phyloP scores from a whole-genome alignment of 2,113 vertebrate genomes.

The Apodemus speciosus region DNA sequence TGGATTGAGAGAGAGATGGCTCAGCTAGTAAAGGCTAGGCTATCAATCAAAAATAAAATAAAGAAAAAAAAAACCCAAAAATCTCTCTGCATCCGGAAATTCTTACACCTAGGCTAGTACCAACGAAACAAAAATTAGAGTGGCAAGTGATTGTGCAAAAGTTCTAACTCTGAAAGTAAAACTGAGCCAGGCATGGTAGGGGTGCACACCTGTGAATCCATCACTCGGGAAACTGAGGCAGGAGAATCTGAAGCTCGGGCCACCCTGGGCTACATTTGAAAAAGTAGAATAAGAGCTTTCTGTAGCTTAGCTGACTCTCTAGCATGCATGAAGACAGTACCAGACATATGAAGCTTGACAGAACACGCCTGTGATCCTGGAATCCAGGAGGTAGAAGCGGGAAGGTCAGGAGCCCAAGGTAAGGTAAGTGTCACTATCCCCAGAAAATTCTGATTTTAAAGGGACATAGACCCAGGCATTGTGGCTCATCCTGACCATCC shows the following conservation, averaged over 20 bases:
- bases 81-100: not conserved
- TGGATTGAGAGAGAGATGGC: not conserved
- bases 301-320: not conserved
- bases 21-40: not conserved
- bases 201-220: not conserved
- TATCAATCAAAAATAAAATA: not conserved
- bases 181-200: not conserved
- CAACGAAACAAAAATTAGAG: constrained; percentile 3
- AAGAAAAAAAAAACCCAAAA: not conserved
- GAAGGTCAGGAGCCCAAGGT: not conserved
- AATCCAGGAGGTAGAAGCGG: not conserved
- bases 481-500: not conserved
- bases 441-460: not conserved
- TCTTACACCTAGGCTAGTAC: not conserved
- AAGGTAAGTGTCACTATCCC: not conserved
- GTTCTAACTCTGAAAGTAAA: constrained; percentile 17
- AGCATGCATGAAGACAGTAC: not conserved
- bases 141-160: not conserved
- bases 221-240: not conserved
- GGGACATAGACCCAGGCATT: not conserved
- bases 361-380: not conserved
- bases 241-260: not conserved
- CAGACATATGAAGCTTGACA: not conserved
- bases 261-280: not conserved
- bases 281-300: not conserved